Evolutionary conservation across 2,888 invertebrate species (phyloP).

Genomic region (Poecilobothrus nobilitatus): DNA sequence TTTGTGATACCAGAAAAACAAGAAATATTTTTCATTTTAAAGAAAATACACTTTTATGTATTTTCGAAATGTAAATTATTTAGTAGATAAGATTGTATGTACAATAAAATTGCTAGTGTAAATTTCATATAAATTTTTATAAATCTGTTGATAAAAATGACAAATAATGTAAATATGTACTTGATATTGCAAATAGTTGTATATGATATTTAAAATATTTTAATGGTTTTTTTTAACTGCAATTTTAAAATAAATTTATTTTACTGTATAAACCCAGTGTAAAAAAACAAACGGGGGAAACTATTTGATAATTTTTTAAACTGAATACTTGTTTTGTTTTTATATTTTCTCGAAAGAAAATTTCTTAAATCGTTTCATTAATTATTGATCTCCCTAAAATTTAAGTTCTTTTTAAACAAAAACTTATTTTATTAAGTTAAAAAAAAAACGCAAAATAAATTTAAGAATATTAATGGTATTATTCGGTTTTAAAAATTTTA

Average conservation of each 20-base stretch:
- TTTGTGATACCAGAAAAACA: not conserved
- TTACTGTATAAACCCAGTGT: not conserved
- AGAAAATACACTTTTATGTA: not conserved
- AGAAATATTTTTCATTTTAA: not conserved
- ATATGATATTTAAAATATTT: conserved; percentile 1
- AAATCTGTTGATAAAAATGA: not conserved
- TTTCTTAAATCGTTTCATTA: too few relatives aligned
- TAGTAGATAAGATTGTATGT: not conserved
- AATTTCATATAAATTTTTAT: not conserved
- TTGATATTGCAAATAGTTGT: not conserved
- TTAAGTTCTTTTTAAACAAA: not conserved
- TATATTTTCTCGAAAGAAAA: not conserved
- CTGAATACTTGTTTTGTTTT: not conserved
- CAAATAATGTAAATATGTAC: conserved; percentile 4
- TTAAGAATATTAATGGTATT: too few relatives aligned
- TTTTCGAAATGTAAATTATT: not conserved
- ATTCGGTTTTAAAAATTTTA: too few relatives aligned
- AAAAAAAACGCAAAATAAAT: too few relatives aligned
- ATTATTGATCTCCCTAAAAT: not conserved
- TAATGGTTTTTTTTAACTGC: not conserved
- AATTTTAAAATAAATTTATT: not conserved
- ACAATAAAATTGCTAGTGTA: conserved; percentile 2
- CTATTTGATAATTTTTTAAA: not conserved
- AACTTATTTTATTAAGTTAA: not conserved
- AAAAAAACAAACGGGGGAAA: not conserved